A percentile compares a stretch with the other conserved stretches of the same genome.
phyloP scores from a whole-genome alignment of 2,888 invertebrate genomes.

The Hirudinaria manillensis region DNA sequence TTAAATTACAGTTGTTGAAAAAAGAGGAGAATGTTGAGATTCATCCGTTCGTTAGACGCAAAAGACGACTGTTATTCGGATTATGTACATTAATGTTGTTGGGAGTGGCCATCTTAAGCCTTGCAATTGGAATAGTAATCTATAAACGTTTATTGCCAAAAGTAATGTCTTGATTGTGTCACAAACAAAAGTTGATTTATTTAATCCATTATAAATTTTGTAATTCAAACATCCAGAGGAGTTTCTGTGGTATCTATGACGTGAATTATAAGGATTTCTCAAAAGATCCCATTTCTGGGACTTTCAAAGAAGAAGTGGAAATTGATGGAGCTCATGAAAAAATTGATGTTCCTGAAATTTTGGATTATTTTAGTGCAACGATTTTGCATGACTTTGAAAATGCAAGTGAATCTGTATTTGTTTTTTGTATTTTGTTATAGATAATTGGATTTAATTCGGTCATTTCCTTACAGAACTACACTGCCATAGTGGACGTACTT shows the following conservation, averaged over 20 bases:
- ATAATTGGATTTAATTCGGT: background rate
- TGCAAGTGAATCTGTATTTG: slow-evolving; percentile 53
- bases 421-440: background rate
- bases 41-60: background rate
- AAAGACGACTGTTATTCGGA: background rate
- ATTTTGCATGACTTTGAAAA: slow-evolving; percentile 87
- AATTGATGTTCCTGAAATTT: slow-evolving; percentile 70
- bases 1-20: background rate
- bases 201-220: background rate
- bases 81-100: background rate
- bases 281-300: slow-evolving; percentile 42
- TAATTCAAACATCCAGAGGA: background rate
- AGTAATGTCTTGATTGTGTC: background rate
- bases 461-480: slow-evolving; percentile 59
- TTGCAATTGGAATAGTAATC: background rate
- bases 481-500: slow-evolving; percentile 72
- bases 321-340: slow-evolving; percentile 74
- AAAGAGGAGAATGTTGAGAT: background rate
- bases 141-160: background rate
- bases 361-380: slow-evolving; percentile 72
- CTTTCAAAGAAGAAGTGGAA: slow-evolving; percentile 74
- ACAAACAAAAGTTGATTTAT: background rate
- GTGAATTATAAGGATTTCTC: background rate
- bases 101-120: background rate
- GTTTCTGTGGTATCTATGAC: background rate